Conservation (phyloP, 2,113 vertebrate genomes). For the Sebastes schlegelii region DNA sequence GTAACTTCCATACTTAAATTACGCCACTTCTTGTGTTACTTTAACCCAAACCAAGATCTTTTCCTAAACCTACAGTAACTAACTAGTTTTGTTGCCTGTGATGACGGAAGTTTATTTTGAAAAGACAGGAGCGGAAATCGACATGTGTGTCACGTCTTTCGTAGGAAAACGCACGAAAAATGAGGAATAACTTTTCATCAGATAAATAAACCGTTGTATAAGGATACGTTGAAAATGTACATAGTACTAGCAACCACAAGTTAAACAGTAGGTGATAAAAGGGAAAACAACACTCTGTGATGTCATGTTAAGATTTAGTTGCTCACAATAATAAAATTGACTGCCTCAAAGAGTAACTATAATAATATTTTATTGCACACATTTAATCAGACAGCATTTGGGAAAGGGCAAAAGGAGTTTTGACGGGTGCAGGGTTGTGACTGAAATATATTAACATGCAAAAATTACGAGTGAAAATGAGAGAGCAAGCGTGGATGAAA, state of each 20-base stretch:
- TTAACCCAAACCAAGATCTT: too few relatives aligned
- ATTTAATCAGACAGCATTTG: slow-evolving; percentile 17
- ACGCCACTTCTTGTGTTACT: too few relatives aligned
- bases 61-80: too few relatives aligned
- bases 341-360: not conserved
- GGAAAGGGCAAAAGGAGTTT: slow-evolving; percentile 23
- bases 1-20: too few relatives aligned
- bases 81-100: too few relatives aligned
- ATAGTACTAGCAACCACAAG: not conserved
- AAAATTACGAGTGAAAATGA: slow-evolving; percentile 52
- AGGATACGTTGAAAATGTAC: not conserved
- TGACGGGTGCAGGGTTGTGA: slow-evolving; percentile 15
- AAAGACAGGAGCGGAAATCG: too few relatives aligned
- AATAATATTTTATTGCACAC: slow-evolving; percentile 18
- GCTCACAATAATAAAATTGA: not conserved
- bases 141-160: too few relatives aligned
- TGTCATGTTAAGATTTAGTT: slow-evolving; percentile 28
- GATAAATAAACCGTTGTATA: too few relatives aligned
- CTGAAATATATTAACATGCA: slow-evolving; percentile 30
- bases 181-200: too few relatives aligned
- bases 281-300: slow-evolving; percentile 3
- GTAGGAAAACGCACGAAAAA: too few relatives aligned
- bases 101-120: too few relatives aligned
- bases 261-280: not conserved
- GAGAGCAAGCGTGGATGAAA: slow-evolving; percentile 27